Evolutionary conservation across 2,888 invertebrate genomes (phyloP).

Genomic region (Macrosoma leucophasiata): DNA sequence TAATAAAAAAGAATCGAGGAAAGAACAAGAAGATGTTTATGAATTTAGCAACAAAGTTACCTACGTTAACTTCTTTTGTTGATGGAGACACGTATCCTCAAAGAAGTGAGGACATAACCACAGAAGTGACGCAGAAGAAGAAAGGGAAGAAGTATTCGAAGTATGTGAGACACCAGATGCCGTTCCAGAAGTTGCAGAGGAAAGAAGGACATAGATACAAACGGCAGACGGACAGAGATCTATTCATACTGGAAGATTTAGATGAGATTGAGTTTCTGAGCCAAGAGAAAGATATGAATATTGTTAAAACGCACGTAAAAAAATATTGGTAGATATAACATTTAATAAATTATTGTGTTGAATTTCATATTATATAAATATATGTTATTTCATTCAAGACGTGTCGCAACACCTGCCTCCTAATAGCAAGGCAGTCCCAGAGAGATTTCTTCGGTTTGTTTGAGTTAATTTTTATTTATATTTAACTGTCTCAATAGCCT

Average conservation of each 20-base stretch:
- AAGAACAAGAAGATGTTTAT: conserved; percentile 43
- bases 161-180: conserved; percentile 44
- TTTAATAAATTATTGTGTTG: neutral
- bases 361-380: neutral
- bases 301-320: conserved; percentile 44
- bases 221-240: conserved; percentile 36
- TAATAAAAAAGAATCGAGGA: conserved; percentile 50
- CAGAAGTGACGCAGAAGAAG: conserved; percentile 37
- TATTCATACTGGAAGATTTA: conserved; percentile 50
- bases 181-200: conserved; percentile 45
- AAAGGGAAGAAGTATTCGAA: conserved; percentile 37
- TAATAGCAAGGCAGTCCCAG: too few relatives aligned
- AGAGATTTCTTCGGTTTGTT: too few relatives aligned
- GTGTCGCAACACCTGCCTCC: too few relatives aligned
- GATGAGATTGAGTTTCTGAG: conserved; percentile 51
- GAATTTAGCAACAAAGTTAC: conserved; percentile 28
- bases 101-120: conserved; percentile 34
- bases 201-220: conserved; percentile 35
- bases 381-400: too few relatives aligned
- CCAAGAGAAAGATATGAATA: conserved; percentile 38
- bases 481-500: too few relatives aligned
- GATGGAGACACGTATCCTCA: conserved; percentile 25
- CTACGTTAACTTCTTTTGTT: conserved; percentile 31
- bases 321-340: conserved; percentile 41
- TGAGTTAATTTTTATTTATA: too few relatives aligned